Evolutionary conservation across 2,113 vertebrate genomes (phyloP), one percentile per base, ranked within the genome.

Genomic region (Engraulis encrasicolus): DNA sequence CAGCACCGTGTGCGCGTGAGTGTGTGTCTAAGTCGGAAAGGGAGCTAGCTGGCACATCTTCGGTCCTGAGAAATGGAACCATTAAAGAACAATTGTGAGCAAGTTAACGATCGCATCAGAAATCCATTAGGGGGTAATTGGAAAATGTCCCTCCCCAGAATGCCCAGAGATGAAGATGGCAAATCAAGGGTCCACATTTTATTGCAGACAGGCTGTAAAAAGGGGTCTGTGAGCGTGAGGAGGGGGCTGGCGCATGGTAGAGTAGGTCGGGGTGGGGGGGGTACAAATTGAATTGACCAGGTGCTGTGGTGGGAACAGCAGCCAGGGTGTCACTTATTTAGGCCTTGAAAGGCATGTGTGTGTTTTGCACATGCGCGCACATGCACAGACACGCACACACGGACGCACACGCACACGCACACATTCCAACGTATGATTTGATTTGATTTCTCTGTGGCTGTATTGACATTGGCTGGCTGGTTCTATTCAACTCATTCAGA

Each of bases 121-220:
- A 74, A 74, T 74, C 66, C 23, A 34, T 74, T 74, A 66, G 66
- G 66, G 27, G 27, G 66, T 74, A 74, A 74, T 74, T 74, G 66
- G 66, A 74, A 74, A 74, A 74, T 31, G 66, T 74, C 66, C 66
- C 27, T 74, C 66, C 66, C 34, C 31, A 34, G 11, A 74, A 74
- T 74, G 66, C 66, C 31, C 31, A 15, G 66, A 74, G 66, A 74
- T 34, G 66, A 74, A 74, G 66, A 74, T 74, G 66, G 66, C 66
- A 74, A 74, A 74, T 74, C 66, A 74, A 74, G 31, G 66, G 66
- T 74, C 66, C 66, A 74, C 66, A 74, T 74, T 74, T 74, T 74
- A 74, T 74, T 74, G 66, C 66, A 34, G 66, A 74, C 66, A 74
- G 27, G 66, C 66, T 74, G 31, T 74, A 36, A 34, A 54, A 31